Evolutionary conservation across 2,888 invertebrate genomes (phyloP), one percentile per base, ranked within the genome.

Genomic region (Sinopyrophorus schimmeli): DNA sequence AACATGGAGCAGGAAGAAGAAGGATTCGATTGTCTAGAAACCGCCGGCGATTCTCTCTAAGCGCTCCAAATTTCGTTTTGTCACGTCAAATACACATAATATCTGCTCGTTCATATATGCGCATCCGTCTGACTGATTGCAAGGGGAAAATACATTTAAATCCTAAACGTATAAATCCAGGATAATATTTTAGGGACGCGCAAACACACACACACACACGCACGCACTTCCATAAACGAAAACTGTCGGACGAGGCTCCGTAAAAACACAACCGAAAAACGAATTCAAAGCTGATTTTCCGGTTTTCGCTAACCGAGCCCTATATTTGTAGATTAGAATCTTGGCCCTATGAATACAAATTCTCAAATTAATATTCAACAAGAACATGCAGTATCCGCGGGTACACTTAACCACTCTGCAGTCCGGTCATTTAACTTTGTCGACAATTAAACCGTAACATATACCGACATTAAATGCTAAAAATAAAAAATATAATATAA

Each of bases 291-390:
- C 32, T 12, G 32, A 32, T 32, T 32, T 38, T 26, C 28, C 12
- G 40, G 14, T 17, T 35, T 46, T 21, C 23, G 24, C 14, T 10
- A 9, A 17, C 32, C 31, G 10, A 35, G 44, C 26, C 40, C 39
- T 47, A 31, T 28, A 40, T 35, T 23, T 42, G 34, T 15, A 47
- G 47, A 52, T 53, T 48, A 48, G 37, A 14, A 48, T 48, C 53
- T 48, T 38, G 39, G 39, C 43, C 39, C 44, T 48, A 44, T 44
- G 47, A 48, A 52, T 52, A 52, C 47, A 52, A 47, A 52, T 52
- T 42, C 40, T 28, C 42, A 17, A 49, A 52, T 52, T 52, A 52
- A 52, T 52, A 53, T 53, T 47, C 53, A 48, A 53, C 53, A 44
- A 47, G 53, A 53, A 48, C 28, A 17, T 39, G 39, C 35, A 37